Evolutionary conservation across 2,113 vertebrate genomes (phyloP), one percentile per base, ranked within the genome.

Genomic region (Dendropsophus ebraccatus): DNA sequence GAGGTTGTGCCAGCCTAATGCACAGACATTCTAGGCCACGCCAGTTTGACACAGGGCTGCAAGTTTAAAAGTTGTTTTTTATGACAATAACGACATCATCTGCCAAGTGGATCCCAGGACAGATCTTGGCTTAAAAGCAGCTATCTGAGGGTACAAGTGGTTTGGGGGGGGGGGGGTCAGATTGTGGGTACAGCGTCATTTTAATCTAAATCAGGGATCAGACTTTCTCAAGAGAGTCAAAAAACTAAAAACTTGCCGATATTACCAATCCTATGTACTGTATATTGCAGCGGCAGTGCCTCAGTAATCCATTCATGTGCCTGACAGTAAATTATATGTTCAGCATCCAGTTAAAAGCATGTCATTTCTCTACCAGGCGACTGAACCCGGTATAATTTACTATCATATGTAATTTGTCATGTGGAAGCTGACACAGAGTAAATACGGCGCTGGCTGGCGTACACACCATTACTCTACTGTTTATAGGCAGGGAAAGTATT

Each of bases 311-410:
- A 16, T 32, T 67, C 28, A 67, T 67, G 62, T 17, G 28, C 62
- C 62, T 67, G 62, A 67, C 62, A 67, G 62, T 5, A 25, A 67
- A 67, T 67, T 10, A 67, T 32, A 67, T 67, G 62, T 32, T 67
- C 62, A 67, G 62, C 32, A 69, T 69, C 32, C 65, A 69, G 65
- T 30, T 69, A 19, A 69, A 69, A 35, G 65, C 65, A 37, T 35
- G 65, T 69, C 62, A 67, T 67, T 65, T 67, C 30, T 67, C 65
- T 21, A 19, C 30, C 30, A 37, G 17, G 32, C 6, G 32, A 69
- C 30, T 9, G 16, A 69, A 35, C 32, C 65, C 2, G 14, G 30
- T 69, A 21, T 14, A 69, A 69, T 69, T 32, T 69, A 65, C 14
- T 65, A 69, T 69, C 6, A 2, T 16, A 67, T 67, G 16, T 67